phyloP scores from a whole-genome alignment of 2,113 vertebrate genomes.

The Scortum barcoo region DNA sequence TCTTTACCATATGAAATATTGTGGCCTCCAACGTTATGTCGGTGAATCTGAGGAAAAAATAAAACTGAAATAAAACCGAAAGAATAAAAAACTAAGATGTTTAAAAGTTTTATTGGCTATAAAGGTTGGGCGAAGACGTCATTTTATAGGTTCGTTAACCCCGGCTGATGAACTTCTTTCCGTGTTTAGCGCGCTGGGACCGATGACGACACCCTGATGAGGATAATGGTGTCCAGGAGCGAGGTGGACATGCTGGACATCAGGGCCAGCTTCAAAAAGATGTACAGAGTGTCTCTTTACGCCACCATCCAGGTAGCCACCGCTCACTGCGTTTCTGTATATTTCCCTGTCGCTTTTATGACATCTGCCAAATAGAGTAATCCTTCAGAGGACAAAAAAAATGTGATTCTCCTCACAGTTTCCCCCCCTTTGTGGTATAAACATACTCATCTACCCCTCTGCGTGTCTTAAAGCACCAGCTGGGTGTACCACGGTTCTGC shows the following conservation, averaged over 20 bases:
- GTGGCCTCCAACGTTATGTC: neutral
- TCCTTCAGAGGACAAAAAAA: neutral
- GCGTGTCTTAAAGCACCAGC: slow-evolving; percentile 36
- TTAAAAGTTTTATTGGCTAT: neutral
- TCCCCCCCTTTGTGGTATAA: neutral
- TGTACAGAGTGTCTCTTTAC: slow-evolving; percentile 89
- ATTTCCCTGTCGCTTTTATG: neutral
- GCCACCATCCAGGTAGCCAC: slow-evolving; percentile 92
- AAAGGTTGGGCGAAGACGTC: neutral
- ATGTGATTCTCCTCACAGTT: neutral
- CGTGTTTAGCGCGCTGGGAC: slow-evolving; percentile 91
- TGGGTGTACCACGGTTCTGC: slow-evolving; percentile 12
- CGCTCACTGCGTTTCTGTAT: neutral
- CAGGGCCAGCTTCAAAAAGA: slow-evolving; percentile 86
- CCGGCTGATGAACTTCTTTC: neutral
- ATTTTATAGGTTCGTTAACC: neutral
- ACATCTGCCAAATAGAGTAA: neutral
- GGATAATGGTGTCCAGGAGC: slow-evolving; percentile 94
- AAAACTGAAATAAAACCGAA: neutral
- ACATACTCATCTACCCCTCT: slow-evolving; percentile 9
- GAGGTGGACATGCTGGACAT: slow-evolving; percentile 94
- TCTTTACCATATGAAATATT: neutral
- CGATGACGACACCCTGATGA: slow-evolving; percentile 92
- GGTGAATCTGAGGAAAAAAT: too few relatives aligned
- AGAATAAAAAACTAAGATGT: neutral